phyloP scores from a whole-genome alignment of 92 coral and sea anemone genomes.

The Parazoanthus atlanticus region DNA sequence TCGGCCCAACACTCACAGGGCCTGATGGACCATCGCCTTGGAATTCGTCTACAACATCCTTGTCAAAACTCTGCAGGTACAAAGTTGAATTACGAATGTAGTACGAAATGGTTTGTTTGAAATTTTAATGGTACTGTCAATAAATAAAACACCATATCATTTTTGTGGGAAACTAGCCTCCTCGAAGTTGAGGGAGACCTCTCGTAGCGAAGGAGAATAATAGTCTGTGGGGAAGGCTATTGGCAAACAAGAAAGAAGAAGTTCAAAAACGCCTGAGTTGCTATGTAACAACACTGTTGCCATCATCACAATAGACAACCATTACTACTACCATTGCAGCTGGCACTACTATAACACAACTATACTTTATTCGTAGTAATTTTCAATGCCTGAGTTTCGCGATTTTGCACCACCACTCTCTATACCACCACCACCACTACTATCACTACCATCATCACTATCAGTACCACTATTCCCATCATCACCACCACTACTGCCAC shows the following conservation, averaged over 20 bases:
- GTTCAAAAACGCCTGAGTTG: too few relatives aligned
- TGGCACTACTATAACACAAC: too few relatives aligned
- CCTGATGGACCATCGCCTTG: slow-evolving; percentile 76
- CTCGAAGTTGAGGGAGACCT: background rate
- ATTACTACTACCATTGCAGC: too few relatives aligned
- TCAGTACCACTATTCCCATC: background rate
- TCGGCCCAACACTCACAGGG: background rate
- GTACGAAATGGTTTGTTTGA: background rate
- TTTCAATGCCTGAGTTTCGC: too few relatives aligned
- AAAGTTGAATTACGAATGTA: background rate
- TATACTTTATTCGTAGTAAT: too few relatives aligned
- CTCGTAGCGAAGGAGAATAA: too few relatives aligned
- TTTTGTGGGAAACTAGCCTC: background rate
- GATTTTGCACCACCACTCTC: background rate
- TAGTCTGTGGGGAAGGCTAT: too few relatives aligned
- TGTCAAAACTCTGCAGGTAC: slow-evolving; percentile 59
- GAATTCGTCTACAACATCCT: slow-evolving; percentile 72
- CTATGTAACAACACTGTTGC: too few relatives aligned
- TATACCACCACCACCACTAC: background rate
- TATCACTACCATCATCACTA: background rate
- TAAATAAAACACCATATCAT: too few relatives aligned
- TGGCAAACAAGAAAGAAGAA: too few relatives aligned
- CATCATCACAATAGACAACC: too few relatives aligned
- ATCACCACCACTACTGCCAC: background rate
- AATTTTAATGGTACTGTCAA: background rate